Base-by-base conservation (phyloP, 1,140 invertebrate genomes). In the Colletes gigas region DNA sequence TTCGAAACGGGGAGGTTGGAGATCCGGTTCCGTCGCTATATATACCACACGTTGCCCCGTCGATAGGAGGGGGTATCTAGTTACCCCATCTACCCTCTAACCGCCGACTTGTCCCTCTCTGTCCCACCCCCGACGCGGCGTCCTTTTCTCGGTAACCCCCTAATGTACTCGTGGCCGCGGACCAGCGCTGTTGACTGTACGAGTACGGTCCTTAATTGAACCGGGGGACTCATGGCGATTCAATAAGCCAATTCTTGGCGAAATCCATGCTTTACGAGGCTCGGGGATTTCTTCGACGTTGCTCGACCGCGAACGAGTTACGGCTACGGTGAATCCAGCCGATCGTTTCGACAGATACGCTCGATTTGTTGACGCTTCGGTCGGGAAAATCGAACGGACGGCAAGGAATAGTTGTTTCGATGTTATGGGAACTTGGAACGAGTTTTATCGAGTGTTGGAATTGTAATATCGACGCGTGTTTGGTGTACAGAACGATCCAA, bases 161-260 rank as follows among this genome's bases (percentile, higher is more conserved):
- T 78, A 71, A 72, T 78, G 76, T 63, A 78, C 68, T 44, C 68
- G 57, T 41, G 30, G 57, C 59, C 75, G 70, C 75, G 75, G 44
- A 60, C 21, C 41, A 6, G 44, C 44, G 75, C 66, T 71, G 67
- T 78, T 70, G 44, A 70, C 68, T 47, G 76, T 78, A 63, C 68
- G 68, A 78, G 76, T 54, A 50, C 14, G 57, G 59, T 54, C 67
- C 76, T 78, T 71, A 71, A 78, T 78, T 78, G 57, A 78, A 63
- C 47, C 17, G 47, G 68, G 30, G 76, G 57, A 78, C 71, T 78
- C 59, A 47, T 44, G n/a, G 57, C 57, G 59, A 78, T 78, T 78
- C 76, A 63, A 78, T 71, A 63, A 71, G 76, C 67, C 68, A 63
- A 78, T 78, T 71, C 76, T 78, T 72, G 68, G 15, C 12, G 41